phyloP scores from a whole-genome alignment of 2,888 invertebrate genomes.

The Beris chalybata region DNA sequence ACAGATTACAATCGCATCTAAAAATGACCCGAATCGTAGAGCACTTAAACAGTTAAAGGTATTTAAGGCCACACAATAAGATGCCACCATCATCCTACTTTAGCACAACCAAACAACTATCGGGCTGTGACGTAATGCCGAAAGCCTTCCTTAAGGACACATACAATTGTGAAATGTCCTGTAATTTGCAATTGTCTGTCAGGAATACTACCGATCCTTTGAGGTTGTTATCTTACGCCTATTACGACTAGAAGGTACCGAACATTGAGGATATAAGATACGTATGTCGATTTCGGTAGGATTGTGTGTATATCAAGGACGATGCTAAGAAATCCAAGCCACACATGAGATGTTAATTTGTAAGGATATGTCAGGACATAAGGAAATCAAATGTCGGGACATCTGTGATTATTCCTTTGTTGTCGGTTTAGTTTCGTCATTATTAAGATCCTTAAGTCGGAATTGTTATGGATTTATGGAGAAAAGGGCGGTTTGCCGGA shows the following conservation, averaged over 20 bases:
- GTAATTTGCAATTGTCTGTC: constrained; percentile 40
- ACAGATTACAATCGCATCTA: too few relatives aligned
- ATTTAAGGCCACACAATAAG: neutral
- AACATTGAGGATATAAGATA: constrained; percentile 24
- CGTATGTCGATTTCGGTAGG: neutral
- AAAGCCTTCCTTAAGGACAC: constrained; percentile 37
- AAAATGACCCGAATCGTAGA: too few relatives aligned
- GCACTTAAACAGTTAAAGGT: constrained; percentile 12
- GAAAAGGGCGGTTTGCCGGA: too few relatives aligned
- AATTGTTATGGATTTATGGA: too few relatives aligned
- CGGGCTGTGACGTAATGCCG: constrained; percentile 29
- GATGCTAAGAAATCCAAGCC: constrained; percentile 21
- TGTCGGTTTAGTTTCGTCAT: constrained; percentile 31
- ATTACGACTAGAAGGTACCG: constrained; percentile 29
- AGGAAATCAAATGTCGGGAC: constrained; percentile 39
- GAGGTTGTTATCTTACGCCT: constrained; percentile 37
- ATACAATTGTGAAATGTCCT: constrained; percentile 34
- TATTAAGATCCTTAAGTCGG: constrained; percentile 14
- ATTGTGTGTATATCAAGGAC: neutral
- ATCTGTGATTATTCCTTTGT: constrained; percentile 40
- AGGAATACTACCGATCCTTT: constrained; percentile 35
- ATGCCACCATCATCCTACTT: neutral
- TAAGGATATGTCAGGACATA: constrained; percentile 37
- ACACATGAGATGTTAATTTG: constrained; percentile 34
- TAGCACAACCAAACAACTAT: neutral